phyloP scores from a whole-genome alignment of 2,113 vertebrate genomes.

The Trochalopteron elliotii region DNA sequence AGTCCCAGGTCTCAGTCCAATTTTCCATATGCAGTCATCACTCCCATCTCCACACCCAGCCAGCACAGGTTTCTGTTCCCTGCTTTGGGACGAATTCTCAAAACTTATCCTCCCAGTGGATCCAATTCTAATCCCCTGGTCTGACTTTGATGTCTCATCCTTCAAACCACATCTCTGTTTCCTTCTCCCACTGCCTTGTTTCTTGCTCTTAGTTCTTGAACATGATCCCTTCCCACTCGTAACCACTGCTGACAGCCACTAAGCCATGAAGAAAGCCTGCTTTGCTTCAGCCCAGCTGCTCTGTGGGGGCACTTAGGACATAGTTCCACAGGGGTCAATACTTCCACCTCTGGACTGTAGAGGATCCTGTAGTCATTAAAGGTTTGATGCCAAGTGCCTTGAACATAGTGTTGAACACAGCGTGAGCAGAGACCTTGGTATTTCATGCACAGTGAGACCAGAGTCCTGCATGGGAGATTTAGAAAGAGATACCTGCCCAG shows the following conservation, averaged over 20 bases:
- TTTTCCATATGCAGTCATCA: slow-evolving; percentile 28
- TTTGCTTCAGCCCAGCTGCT: not conserved
- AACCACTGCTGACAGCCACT: not conserved
- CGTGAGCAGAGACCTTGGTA: not conserved
- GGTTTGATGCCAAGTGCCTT: not conserved
- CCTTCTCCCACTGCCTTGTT: not conserved
- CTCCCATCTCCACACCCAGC: not conserved
- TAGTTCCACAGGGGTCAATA: not conserved
- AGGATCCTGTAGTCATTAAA: not conserved
- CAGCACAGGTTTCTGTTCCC: not conserved
- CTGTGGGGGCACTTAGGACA: not conserved
- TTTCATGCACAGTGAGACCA: not conserved
- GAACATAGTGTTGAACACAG: not conserved
- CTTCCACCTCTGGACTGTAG: not conserved
- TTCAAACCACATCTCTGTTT: not conserved
- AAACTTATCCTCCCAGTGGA: not conserved
- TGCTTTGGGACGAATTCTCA: not conserved
- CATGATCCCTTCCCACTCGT: not conserved
- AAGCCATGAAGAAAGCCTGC: not conserved
- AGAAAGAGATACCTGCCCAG: not conserved
- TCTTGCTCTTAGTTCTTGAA: not conserved
- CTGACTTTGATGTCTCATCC: not conserved
- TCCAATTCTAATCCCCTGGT: not conserved
- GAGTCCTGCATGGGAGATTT: not conserved
- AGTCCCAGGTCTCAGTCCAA: slow-evolving; percentile 8